Evolutionary conservation across 1,140 invertebrate genomes (phyloP), one percentile per base, ranked within the genome.

Genomic region (Drosophila subobscura): DNA sequence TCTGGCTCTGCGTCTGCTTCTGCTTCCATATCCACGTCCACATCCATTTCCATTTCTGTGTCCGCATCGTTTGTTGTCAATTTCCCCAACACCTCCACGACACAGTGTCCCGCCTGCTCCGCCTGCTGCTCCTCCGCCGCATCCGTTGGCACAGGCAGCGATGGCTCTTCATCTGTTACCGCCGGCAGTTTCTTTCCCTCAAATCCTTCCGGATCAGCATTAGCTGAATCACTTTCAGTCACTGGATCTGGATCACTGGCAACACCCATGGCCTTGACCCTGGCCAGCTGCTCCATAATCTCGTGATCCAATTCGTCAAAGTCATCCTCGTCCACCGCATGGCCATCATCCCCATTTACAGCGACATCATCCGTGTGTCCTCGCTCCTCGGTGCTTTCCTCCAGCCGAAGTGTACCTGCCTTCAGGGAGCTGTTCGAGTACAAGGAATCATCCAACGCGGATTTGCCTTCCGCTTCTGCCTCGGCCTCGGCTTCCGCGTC

Each of bases 241-340:
- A 33, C 7, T 66, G 37, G 23, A 14, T 33, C 14, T 40, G 53
- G 4, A 3, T 8, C 3, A 7, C 72, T 73, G 27, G 83, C 75
- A 27, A 89, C 83, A 4, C 89, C 53, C 0, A 89, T 79, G 20
- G 75, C 84, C 49, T 84, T 20, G 16, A 20, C 79, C 45, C 77
- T 84, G 51, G 72, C 68, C 55, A 88, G 51, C 54, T 89, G 58
- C 29, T 71, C 59, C 58, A 88, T 75, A 33, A 88, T 89, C 41
- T 89, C 88, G 20, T 77, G 72, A 7, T 83, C 89, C 3, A 76
- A 64, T 41, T 81, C 80, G 37, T 90, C 77, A 8, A 71, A 72
- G 10, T 72, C 71, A 4, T 58, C 20, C 5, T 4, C 29, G 1
- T 6, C n/a, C 14, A 27, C 33, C 33, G 4, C 33, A 8, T 37